Evolutionary conservation across 2,797 vertebrate species (phyloP).

Genomic region (Sphenodon punctatus): DNA sequence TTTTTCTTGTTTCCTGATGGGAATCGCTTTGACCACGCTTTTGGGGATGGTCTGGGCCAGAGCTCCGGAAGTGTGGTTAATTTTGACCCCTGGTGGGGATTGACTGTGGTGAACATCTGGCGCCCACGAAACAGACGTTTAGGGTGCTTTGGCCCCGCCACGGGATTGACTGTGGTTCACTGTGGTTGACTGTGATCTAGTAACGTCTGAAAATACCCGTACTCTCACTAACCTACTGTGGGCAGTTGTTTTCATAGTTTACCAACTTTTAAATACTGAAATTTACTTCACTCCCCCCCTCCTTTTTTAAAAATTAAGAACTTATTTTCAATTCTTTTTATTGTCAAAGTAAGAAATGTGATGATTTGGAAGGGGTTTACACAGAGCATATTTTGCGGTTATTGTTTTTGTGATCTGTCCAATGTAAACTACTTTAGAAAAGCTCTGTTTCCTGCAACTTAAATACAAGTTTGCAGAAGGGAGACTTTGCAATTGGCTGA

Average conservation of each 20-base stretch:
- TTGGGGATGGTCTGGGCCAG: too few species aligned
- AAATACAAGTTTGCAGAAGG: conserved; percentile 54
- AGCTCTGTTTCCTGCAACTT: conserved; percentile 51
- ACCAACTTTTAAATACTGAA: background rate
- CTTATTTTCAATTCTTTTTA: background rate
- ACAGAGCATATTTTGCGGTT: conserved; percentile 59
- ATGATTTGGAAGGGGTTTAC: conserved; percentile 60
- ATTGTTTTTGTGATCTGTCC: conserved; percentile 63
- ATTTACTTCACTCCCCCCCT: background rate
- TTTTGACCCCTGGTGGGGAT: too few species aligned
- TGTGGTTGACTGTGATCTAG: too few species aligned
- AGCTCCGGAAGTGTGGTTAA: too few species aligned
- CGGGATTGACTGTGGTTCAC: too few species aligned
- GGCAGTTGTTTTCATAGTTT: background rate
- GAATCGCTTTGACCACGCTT: too few species aligned
- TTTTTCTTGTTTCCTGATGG: too few species aligned
- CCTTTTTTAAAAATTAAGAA: conserved; percentile 16
- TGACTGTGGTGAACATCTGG: too few species aligned
- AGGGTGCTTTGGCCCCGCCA: too few species aligned
- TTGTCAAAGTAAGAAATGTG: conserved; percentile 54
- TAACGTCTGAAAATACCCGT: too few species aligned
- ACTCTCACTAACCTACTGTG: too few species aligned
- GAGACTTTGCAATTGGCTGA: conserved; percentile 45
- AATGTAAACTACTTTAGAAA: conserved; percentile 64
- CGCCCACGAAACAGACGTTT: too few species aligned